Evolutionary conservation across 2,113 vertebrate genomes (phyloP), one percentile per base, ranked within the genome.

Genomic region (Ramphastos sulfuratus): DNA sequence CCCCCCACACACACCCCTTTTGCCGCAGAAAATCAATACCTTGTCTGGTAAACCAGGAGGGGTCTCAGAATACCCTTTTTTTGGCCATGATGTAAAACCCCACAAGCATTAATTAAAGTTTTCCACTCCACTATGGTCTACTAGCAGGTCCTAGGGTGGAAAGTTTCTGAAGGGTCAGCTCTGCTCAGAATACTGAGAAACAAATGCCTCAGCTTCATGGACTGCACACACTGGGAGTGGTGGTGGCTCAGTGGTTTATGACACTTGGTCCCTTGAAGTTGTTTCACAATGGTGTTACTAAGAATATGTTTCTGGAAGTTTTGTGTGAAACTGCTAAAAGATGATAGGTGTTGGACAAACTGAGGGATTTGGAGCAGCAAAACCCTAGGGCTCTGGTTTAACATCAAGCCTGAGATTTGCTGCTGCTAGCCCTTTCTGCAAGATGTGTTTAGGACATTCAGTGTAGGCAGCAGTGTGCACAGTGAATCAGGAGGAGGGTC

Each of bases 171-270:
- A 50, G 71, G 74, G 39, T 37, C 67, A 78, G 31, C 55, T 85
- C 52, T 78, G 84, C 75, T 82, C 9, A 7, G 48, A 30, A 46
- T 10, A 24, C 21, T 50, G 28, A 64, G 37, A 25, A 90, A 64
- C 82, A 65, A 85, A 59, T 48, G 79, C 75, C 30, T 82, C 65
- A 37, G 78, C 86, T 31, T 28, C 16, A 18, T 21, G 60, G 56
- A 61, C 27, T 73, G 60, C 76, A 55, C 27, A 12, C 35, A 1
- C 1, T 0, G 3, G 65, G n/a, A 65, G 12, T 6, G 72, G 15
- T 14, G 27, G 72, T 67, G 63, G 37, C 70, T 82, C 4, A 0
- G 46, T 21, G 1, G 0, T 37, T 83, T 12, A 0, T 35, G 65
- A 42, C 54, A 14, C 61, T 15, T 2, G 4, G 52, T 80, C 46